Evolutionary conservation across 1,140 invertebrate genomes (phyloP).

Genomic region (Lucilia cuprina): DNA sequence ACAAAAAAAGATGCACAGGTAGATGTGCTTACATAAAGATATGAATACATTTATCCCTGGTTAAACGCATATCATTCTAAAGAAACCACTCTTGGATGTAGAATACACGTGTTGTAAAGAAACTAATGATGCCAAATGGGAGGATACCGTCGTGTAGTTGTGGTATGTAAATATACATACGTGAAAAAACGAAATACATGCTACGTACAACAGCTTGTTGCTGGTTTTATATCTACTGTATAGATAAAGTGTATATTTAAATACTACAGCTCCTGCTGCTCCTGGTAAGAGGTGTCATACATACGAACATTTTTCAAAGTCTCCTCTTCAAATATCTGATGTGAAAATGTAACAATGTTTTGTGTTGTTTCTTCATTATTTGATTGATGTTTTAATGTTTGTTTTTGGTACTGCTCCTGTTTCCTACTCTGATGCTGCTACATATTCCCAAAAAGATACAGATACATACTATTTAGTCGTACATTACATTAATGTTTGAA

Average conservation of each 20-base stretch:
- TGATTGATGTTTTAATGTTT: conserved; percentile 9
- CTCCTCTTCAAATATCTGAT: background rate
- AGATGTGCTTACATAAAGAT: background rate
- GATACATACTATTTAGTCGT: background rate
- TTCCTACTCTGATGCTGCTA: background rate
- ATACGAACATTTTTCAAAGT: background rate
- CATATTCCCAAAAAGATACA: background rate
- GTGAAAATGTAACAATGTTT: background rate
- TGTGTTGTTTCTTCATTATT: background rate
- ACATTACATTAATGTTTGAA: no score
- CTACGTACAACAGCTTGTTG: background rate
- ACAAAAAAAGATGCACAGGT: background rate
- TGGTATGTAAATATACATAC: background rate
- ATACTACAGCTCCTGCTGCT: background rate
- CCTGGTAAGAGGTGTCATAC: background rate
- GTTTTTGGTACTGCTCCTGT: background rate
- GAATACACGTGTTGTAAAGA: background rate
- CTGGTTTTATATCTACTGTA: background rate
- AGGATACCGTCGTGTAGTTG: background rate
- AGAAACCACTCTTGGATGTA: background rate
- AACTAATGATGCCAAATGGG: background rate
- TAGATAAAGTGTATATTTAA: background rate
- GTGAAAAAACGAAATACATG: background rate
- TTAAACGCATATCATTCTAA: background rate
- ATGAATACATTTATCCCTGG: background rate